Conservation (phyloP, 2,113 vertebrate genomes). For the Anolis carolinensis region DNA sequence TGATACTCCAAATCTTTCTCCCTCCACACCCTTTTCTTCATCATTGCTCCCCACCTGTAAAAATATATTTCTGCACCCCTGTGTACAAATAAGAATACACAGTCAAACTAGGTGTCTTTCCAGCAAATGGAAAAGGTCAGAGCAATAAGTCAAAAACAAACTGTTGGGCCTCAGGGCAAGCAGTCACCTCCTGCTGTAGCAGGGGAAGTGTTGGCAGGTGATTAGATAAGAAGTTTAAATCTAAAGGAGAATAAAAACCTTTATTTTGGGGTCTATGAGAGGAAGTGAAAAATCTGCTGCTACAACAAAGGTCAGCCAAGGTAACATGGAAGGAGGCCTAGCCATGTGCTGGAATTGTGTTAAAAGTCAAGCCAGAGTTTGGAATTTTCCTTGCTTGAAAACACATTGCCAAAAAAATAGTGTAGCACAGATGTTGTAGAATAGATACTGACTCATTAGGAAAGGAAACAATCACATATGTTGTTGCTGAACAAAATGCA, state of each 20-base stretch:
- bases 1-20: no score
- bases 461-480: not conserved
- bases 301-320: slow-evolving; percentile 69
- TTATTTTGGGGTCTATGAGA: slow-evolving; percentile 62
- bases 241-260: slow-evolving; percentile 59
- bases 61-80: no score
- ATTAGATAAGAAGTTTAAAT: slow-evolving; percentile 64
- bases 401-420: not conserved
- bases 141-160: slow-evolving; percentile 48
- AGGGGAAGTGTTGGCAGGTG: slow-evolving; percentile 62
- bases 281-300: slow-evolving; percentile 46
- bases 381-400: slow-evolving; percentile 35
- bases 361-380: slow-evolving; percentile 8
- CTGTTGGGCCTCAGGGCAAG: not conserved
- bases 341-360: slow-evolving; percentile 35
- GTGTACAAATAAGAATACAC: not conserved
- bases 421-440: slow-evolving; percentile 1
- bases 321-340: slow-evolving; percentile 62
- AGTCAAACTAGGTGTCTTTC: slow-evolving; percentile 36
- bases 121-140: slow-evolving; percentile 26
- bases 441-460: not conserved
- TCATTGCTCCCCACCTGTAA: no score
- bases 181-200: slow-evolving; percentile 49
- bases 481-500: not conserved
- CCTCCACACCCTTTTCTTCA: no score